Base-by-base conservation (phyloP, 2,797 vertebrate genomes). In the Chlorospingus flavigularis region DNA sequence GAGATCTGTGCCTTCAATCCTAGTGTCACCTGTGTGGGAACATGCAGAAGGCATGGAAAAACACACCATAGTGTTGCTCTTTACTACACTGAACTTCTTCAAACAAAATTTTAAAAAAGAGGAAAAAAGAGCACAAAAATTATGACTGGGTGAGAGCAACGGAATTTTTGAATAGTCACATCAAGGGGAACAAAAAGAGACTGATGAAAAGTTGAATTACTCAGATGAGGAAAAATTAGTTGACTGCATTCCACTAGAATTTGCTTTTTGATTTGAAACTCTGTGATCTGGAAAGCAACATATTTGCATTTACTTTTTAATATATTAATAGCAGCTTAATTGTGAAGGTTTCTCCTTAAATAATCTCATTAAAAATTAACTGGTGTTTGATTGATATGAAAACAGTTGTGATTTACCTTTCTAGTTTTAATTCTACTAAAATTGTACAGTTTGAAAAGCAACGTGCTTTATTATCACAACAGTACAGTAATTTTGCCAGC, bases 271-370 rank as follows among this genome's bases (percentile, higher is more conserved):
- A 51, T 80, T 89, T 80, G 63, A 91, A 95, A 86, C 9, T 14
- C 39, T 47, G 17, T 73, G 77, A 92, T 83, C 53, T 88, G 86
- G 65, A 92, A 95, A 94, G 65, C 21, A 95, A 89, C 58, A 42
- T 39, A 95, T 88, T 86, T 92, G 68, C 84, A 92, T 92, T 91
- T 83, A 82, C 15, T 89, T 92, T 94, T 92, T 71, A 96, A 86
- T 65, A 58, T 78, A 89, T 86, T 89, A 92, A 90, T 51, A 93
- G 51, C 26, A 88, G 58, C 37, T 90, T 91, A 90, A 94, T 86
- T 89, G 75, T 90, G 50, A 94, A 72, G 43, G 14, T 68, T 88
- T 80, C 43, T 48, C 78, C 51, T 80, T 77, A 90, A 96, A 89
- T 71, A 89, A 67, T 39, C 30, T 74, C 24, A 5, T 89, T 79